Evolutionary conservation across 2,888 invertebrate species (phyloP).

Genomic region (Hylaea fasciaria): DNA sequence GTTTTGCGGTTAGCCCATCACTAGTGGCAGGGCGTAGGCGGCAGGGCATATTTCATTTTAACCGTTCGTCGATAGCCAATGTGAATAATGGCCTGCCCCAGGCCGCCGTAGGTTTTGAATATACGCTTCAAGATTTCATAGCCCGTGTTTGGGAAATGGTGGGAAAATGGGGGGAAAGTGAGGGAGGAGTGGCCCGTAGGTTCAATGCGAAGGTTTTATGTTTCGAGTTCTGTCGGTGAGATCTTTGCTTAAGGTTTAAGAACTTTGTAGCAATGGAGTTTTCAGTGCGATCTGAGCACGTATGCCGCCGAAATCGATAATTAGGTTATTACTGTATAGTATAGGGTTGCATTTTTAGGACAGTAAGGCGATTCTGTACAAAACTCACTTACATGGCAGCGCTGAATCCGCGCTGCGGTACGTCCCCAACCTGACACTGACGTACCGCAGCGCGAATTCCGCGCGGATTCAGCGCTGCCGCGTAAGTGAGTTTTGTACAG

Average conservation of each 20-base stretch:
- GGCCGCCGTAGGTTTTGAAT: slow-evolving; percentile 42
- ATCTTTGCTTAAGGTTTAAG: background rate
- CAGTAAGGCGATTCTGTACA: too few species aligned
- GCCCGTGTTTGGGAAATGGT: slow-evolving; percentile 30
- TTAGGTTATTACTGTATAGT: too few species aligned
- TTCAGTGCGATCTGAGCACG: too few species aligned
- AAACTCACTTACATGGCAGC: too few species aligned
- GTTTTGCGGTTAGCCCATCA: slow-evolving; percentile 21
- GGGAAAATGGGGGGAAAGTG: slow-evolving; percentile 1
- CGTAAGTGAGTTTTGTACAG: too few species aligned
- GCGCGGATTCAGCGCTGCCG: too few species aligned
- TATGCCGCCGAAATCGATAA: too few species aligned
- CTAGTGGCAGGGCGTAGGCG: slow-evolving; percentile 47
- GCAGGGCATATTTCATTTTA: slow-evolving; percentile 71
- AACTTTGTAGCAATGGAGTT: background rate
- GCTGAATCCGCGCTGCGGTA: too few species aligned
- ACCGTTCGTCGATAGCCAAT: slow-evolving; percentile 67
- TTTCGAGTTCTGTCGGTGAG: background rate
- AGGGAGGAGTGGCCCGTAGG: background rate
- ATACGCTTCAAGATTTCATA: slow-evolving; percentile 46
- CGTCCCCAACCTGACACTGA: too few species aligned
- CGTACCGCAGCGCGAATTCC: too few species aligned
- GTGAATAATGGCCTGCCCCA: slow-evolving; percentile 61
- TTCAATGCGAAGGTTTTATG: background rate
- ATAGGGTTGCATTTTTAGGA: too few species aligned